Base-by-base conservation (phyloP, 2,888 invertebrate genomes). In the Agriopis aurantiaria region DNA sequence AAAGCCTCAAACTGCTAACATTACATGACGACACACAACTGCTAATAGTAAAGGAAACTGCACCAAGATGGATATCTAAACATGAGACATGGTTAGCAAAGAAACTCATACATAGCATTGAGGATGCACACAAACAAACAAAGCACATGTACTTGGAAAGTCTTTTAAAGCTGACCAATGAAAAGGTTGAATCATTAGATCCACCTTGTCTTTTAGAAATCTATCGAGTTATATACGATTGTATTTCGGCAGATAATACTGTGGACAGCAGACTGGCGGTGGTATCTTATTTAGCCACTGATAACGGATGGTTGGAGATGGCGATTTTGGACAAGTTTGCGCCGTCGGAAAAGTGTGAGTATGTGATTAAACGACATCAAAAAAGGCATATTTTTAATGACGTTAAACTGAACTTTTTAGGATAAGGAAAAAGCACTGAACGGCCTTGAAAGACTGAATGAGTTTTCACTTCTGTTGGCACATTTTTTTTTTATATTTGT, bases 1-100 rank as follows among this genome's bases (percentile, higher is more conserved):
- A 92, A 77, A 79, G 86, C 33, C 75, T 93, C 1, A 85, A 82
- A 79, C 70, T 93, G 3, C 69, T 93, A 0, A 80, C 84, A 1
- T 71, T 88, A 40, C 82, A 87, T 67, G 78, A 81, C 0, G 71
- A 88, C 52, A 88, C 88, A 0, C 87, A 91, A 49, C 76, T 61
- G 17, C 68, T 78, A 23, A 82, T 91, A 9, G 75, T 91, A 3
- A 73, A 78, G 56, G 74, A 60, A 12, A 8, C 8, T 0, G 14
- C 6, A 4, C 49, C 46, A 6, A 8, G 11, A 4, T 8, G 0
- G 40, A 1, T 55, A 8, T 4, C 8, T 33, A 0, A 46, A 5
- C 48, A 0, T 59, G 8, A 33, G 8, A 12, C n/a, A 8, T 40
- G 60, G 49, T 8, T 60, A 9, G 40, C 49, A 7, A 0, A 8